These are phyloP conservation scores for Urocyon cinereoargenteus DNA, from an alignment of 2,797 vertebrate genomes.

Conservation along the genomic window DNA sequence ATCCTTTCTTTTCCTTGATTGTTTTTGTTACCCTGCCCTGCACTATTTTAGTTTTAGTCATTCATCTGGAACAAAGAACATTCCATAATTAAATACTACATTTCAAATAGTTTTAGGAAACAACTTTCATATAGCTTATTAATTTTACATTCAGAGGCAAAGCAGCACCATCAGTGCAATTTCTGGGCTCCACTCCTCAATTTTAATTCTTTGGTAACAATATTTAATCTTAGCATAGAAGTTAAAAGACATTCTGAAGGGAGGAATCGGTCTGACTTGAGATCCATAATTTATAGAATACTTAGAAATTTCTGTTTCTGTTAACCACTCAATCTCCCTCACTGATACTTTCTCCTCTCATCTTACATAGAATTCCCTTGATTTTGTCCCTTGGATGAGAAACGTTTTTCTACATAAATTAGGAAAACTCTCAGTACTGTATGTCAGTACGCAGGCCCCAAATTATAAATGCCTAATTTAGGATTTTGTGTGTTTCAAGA, in stretches of 20 bases:
- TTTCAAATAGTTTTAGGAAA: constrained; percentile 56
- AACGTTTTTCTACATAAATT: constrained; percentile 22
- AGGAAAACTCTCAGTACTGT: neutral
- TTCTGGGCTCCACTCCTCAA: neutral
- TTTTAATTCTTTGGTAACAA: constrained; percentile 34
- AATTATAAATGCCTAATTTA: neutral
- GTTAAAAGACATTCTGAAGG: neutral
- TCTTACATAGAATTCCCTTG: neutral
- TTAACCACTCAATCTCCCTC: neutral
- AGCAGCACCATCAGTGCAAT: neutral
- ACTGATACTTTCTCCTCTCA: neutral
- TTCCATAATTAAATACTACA: constrained; percentile 41
- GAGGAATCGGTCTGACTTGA: neutral
- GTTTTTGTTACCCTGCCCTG: neutral
- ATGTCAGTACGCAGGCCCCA: neutral
- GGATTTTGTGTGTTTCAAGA: constrained; percentile 29
- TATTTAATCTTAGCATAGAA: neutral
- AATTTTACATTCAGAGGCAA: constrained; percentile 23
- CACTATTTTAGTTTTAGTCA: constrained; percentile 18
- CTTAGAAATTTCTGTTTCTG: neutral
- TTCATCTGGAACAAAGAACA: constrained; percentile 49
- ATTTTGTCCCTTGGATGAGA: neutral
- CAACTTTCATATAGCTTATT: neutral
- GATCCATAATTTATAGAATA: neutral
- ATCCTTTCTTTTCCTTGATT: constrained; percentile 30